Percentiles rank a stretch among this genome's conserved stretches.
phyloP scores from a whole-genome alignment of 2,113 vertebrate species.

The Eidolon helvum region DNA sequence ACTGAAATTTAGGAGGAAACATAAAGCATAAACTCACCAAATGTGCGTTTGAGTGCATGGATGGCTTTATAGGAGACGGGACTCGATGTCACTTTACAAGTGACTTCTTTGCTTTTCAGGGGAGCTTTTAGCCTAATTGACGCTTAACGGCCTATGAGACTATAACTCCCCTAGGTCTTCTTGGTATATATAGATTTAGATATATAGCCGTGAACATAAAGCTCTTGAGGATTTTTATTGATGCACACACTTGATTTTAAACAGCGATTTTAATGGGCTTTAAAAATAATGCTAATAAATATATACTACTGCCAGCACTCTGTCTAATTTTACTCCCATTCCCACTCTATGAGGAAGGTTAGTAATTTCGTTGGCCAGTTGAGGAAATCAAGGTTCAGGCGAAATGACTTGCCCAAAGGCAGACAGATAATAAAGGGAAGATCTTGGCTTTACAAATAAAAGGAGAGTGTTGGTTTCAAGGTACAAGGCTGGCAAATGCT shows the following conservation, averaged over 20 bases:
- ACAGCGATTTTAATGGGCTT: background rate
- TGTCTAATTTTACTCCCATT: background rate
- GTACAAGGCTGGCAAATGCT: too few relatives aligned
- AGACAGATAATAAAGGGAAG: background rate
- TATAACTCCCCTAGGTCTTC: background rate
- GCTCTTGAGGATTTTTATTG: background rate
- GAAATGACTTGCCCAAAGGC: background rate
- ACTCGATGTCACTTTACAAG: background rate
- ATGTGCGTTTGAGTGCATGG: accelerated
- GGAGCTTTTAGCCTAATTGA: background rate
- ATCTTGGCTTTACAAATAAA: background rate
- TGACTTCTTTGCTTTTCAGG: background rate
- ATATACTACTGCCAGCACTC: accelerated
- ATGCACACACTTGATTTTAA: background rate
- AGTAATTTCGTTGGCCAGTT: background rate
- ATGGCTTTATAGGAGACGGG: background rate
- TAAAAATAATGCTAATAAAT: background rate
- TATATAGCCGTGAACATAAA: background rate
- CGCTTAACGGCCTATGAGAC: background rate
- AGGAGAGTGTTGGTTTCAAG: background rate
- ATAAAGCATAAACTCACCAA: accelerated
- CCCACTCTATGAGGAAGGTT: too few relatives aligned
- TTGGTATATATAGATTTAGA: background rate
- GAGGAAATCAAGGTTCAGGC: background rate
- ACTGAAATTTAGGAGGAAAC: background rate